Evolutionary conservation across 2,113 vertebrate genomes (phyloP).

Genomic region (Mesembrinibis cayennensis): DNA sequence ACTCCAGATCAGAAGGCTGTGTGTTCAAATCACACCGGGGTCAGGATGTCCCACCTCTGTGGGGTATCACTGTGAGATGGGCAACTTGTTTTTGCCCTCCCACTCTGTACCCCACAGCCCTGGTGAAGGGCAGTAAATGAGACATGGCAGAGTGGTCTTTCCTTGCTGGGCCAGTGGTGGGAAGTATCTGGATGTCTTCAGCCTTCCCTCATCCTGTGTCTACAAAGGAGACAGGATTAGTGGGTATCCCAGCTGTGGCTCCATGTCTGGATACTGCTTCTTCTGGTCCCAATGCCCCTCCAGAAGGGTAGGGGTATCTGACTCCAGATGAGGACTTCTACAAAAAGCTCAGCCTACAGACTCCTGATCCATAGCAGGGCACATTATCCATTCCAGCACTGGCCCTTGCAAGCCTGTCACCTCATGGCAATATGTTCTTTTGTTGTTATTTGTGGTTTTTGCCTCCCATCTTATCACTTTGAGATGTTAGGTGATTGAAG

Average conservation of each 20-base stretch:
- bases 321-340: neutral
- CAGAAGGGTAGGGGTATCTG: neutral
- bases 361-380: neutral
- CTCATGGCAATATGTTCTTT: accelerated
- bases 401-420: neutral
- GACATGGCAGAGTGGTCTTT: neutral
- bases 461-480: neutral
- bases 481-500: neutral
- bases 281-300: accelerated
- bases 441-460: neutral
- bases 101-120: neutral
- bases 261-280: accelerated
- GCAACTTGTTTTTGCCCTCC: neutral
- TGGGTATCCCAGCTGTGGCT: neutral
- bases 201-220: accelerated
- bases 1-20: conserved; percentile 68
- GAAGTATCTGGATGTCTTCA: neutral
- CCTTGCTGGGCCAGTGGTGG: neutral
- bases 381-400: no score
- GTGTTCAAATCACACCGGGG: conserved; percentile 66
- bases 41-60: accelerated
- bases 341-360: neutral
- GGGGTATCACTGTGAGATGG: accelerated
- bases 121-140: neutral
- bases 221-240: neutral